Percentiles rank a stretch among this genome's conserved stretches.
Evolutionary conservation across 2,113 vertebrate species (phyloP).

Genomic region (Puma concolor): DNA sequence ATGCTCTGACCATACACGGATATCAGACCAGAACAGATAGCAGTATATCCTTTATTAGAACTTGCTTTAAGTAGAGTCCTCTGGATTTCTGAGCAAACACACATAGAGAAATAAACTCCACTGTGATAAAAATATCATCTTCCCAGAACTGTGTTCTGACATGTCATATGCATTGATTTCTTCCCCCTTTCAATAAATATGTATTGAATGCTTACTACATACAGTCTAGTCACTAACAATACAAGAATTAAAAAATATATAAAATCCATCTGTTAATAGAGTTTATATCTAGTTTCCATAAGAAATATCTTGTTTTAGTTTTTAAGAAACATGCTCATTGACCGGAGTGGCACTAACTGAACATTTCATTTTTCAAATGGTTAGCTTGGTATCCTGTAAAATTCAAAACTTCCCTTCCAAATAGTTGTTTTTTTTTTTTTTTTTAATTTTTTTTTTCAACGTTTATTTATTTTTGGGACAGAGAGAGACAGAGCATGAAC

Average conservation of each 20-base stretch:
- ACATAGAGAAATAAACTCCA: neutral
- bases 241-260: neutral
- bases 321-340: slow-evolving; percentile 23
- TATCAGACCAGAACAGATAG: neutral
- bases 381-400: neutral
- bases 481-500: no score
- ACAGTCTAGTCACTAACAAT: neutral
- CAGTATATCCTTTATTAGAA: slow-evolving; percentile 25
- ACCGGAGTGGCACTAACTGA: neutral
- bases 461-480: no score
- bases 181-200: neutral
- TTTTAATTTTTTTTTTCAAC: no score
- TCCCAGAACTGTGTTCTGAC: neutral
- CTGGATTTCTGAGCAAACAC: neutral
- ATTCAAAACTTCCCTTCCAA: neutral
- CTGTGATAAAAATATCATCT: neutral
- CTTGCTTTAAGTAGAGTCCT: neutral
- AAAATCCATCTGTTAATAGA: neutral
- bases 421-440: no score
- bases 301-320: neutral
- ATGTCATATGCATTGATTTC: neutral
- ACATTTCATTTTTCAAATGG: slow-evolving; percentile 40
- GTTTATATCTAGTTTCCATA: neutral
- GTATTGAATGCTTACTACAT: neutral
- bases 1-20: neutral